Evolutionary conservation across 2,113 vertebrate species (phyloP).

Genomic region (Phylloscopus whistleri): DNA sequence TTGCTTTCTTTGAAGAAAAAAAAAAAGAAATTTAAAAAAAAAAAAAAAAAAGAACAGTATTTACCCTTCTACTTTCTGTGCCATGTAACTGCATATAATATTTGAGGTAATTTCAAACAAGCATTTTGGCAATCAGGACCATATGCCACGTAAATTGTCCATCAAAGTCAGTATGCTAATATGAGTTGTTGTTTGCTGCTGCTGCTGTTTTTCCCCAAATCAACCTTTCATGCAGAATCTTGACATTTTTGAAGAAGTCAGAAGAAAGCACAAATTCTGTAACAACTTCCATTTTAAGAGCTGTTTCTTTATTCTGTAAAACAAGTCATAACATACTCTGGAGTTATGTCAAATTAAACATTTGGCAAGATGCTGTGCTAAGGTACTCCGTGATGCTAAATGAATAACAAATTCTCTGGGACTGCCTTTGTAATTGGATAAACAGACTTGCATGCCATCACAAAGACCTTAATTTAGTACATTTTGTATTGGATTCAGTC

Average conservation of each 20-base stretch:
- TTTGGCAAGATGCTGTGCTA: background rate
- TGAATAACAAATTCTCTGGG: background rate
- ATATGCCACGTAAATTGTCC: background rate
- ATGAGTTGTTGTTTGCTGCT: background rate
- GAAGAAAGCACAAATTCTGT: background rate
- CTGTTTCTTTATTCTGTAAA: slow-evolving; percentile 1
- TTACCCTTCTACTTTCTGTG: background rate
- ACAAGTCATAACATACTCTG: background rate
- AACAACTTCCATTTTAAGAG: background rate
- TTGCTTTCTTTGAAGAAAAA: background rate
- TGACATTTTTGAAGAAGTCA: background rate
- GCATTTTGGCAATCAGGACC: background rate
- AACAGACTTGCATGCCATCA: background rate
- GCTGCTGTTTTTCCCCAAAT: background rate
- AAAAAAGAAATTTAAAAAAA: background rate
- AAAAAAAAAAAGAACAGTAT: background rate
- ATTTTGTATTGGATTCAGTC: background rate
- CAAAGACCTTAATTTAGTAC: background rate
- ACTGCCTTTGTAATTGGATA: background rate
- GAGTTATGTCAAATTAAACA: slow-evolving; percentile 5
- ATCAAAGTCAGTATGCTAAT: slow-evolving; percentile 27
- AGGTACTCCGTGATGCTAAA: background rate
- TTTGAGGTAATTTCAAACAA: slow-evolving; percentile 13
- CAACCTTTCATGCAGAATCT: background rate
- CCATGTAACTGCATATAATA: background rate